phyloP scores from a whole-genome alignment of 2,113 vertebrate species.

The Phaethon lepturus region DNA sequence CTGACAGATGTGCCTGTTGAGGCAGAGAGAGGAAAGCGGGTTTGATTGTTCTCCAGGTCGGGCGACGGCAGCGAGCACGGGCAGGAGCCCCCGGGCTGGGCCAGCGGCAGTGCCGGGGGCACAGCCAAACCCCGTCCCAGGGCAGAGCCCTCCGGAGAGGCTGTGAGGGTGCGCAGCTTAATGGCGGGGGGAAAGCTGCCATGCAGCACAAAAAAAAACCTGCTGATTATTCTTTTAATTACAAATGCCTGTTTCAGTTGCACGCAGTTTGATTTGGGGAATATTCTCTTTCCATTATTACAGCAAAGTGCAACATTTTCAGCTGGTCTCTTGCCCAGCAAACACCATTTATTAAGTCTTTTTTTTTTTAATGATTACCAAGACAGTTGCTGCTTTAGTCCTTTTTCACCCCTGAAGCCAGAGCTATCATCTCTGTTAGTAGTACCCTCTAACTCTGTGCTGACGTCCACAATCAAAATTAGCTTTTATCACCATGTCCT shows the following conservation, averaged over 20 bases:
- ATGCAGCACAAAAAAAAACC: too few relatives aligned
- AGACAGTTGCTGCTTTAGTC: neutral
- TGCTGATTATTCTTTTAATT: neutral
- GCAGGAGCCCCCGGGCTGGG: neutral
- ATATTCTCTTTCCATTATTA: neutral
- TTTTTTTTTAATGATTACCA: neutral
- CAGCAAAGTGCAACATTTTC: neutral
- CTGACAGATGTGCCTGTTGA: neutral
- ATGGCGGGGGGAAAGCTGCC: neutral
- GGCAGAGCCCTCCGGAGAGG: neutral
- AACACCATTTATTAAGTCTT: neutral
- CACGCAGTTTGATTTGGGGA: neutral
- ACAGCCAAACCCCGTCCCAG: neutral
- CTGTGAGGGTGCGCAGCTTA: neutral
- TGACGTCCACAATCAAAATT: neutral
- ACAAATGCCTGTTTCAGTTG: neutral
- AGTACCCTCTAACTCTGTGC: neutral
- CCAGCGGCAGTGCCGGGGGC: neutral
- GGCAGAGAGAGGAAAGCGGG: neutral
- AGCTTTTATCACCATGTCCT: neutral
- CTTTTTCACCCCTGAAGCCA: neutral
- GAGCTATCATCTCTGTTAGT: neutral
- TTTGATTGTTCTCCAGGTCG: fast-evolving
- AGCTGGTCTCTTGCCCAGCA: neutral
- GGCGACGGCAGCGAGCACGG: fast-evolving